phyloP scores from a whole-genome alignment of 2,888 invertebrate genomes.

The Rotaria socialis region DNA sequence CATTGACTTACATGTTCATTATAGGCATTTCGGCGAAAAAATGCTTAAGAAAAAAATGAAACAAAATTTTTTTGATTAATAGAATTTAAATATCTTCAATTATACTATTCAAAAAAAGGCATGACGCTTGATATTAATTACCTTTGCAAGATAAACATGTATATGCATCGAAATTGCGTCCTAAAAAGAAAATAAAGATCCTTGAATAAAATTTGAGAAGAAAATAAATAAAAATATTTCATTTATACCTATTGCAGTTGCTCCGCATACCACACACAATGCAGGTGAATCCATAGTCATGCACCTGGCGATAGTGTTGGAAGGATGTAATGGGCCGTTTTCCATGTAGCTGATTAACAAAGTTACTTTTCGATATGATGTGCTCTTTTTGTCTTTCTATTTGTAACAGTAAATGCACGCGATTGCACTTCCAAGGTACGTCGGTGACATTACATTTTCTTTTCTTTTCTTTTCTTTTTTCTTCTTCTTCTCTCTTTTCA shows the following conservation, averaged over 20 bases:
- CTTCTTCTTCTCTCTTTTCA: neutral
- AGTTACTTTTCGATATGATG: neutral
- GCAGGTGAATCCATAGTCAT: neutral
- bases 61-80: neutral
- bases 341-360: neutral
- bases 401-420: neutral
- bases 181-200: neutral
- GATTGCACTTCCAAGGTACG: neutral
- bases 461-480: neutral
- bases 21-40: neutral
- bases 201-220: no score
- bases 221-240: neutral
- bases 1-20: neutral
- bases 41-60: neutral
- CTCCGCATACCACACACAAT: neutral
- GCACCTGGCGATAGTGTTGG: neutral
- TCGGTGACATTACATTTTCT: neutral
- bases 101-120: no score
- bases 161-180: neutral
- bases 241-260: neutral
- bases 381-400: no score
- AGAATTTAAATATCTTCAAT: no score
- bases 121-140: neutral
- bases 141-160: constrained; percentile 10
- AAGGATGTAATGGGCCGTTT: neutral